Percentiles rank a stretch among this genome's conserved stretches.
Evolutionary conservation across 2,888 invertebrate genomes (phyloP).

Genomic region (Cheilosia scutellata): DNA sequence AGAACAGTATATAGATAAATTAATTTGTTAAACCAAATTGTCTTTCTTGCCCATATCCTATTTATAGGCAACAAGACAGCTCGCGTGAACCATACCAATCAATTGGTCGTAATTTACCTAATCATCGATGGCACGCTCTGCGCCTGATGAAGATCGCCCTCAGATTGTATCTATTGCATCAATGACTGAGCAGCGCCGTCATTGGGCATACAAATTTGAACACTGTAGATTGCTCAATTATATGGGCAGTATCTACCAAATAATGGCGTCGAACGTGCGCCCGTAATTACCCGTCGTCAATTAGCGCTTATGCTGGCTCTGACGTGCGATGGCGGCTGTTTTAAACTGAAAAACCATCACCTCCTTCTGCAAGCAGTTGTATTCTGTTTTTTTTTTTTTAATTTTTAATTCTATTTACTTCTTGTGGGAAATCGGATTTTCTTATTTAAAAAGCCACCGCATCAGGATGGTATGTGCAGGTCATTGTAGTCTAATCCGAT

Average conservation of each 20-base stretch:
- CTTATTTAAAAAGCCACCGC: conserved; percentile 32
- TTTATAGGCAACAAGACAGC: conserved; percentile 37
- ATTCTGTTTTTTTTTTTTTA: conserved; percentile 32
- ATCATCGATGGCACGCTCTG: conserved; percentile 62
- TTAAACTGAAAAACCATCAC: conserved; percentile 16
- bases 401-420: conserved; percentile 48
- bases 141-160: conserved; percentile 52
- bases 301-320: conserved; percentile 59
- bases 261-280: conserved; percentile 74
- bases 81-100: conserved; percentile 60
- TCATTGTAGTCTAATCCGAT: conserved; percentile 69
- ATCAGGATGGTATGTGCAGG: conserved; percentile 1
- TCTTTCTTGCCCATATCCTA: not conserved
- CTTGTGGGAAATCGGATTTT: conserved; percentile 63
- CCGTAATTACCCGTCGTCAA: conserved; percentile 64
- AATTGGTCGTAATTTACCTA: conserved; percentile 72
- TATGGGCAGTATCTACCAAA: conserved; percentile 64
- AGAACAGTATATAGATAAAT: conserved; percentile 49
- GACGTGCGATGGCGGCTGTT: conserved; percentile 39
- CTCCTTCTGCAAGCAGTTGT: not conserved
- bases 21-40: conserved; percentile 64
- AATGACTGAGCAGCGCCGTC: conserved; percentile 42
- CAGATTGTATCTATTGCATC: conserved; percentile 61
- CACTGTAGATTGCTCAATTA: conserved; percentile 65
- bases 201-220: conserved; percentile 66